Evolutionary conservation across 2,113 vertebrate species (phyloP).

Genomic region (Megaceryle torquata): DNA sequence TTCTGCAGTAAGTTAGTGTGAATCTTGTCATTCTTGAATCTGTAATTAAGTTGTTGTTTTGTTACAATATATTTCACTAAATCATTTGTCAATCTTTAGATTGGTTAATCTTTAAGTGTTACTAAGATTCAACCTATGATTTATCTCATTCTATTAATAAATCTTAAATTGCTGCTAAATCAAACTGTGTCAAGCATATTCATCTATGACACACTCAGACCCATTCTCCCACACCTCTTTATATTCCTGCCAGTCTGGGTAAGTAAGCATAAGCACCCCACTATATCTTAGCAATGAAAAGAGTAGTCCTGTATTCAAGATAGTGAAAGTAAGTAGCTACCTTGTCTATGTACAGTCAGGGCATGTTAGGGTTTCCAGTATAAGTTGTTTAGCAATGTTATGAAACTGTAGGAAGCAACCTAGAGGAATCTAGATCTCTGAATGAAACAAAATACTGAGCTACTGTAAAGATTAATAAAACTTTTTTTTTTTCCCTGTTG

Average conservation of each 20-base stretch:
- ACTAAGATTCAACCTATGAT: too few species aligned
- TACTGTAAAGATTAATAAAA: background rate
- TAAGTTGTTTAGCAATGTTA: background rate
- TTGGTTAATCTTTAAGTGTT: too few species aligned
- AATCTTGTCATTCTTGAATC: too few species aligned
- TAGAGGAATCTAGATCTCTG: background rate
- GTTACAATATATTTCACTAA: too few species aligned
- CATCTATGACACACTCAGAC: background rate
- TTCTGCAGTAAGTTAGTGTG: too few species aligned
- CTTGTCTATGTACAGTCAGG: background rate
- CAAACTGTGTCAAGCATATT: too few species aligned
- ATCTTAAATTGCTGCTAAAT: too few species aligned
- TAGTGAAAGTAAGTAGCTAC: background rate
- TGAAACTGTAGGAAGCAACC: background rate
- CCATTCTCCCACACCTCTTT: background rate
- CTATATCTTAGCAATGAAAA: background rate
- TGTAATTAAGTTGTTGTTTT: too few species aligned
- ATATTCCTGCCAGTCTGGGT: background rate
- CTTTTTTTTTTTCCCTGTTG: fast-evolving
- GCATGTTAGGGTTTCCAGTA: background rate
- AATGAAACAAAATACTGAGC: background rate
- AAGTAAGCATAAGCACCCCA: background rate
- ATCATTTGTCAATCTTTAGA: too few species aligned
- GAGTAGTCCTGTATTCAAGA: background rate
- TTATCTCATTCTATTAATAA: too few species aligned